A percentile compares a stretch with the other conserved stretches of the same genome.
Conservation (phyloP, 2,888 invertebrate genomes). For the Rotaria magnacalcarata region DNA sequence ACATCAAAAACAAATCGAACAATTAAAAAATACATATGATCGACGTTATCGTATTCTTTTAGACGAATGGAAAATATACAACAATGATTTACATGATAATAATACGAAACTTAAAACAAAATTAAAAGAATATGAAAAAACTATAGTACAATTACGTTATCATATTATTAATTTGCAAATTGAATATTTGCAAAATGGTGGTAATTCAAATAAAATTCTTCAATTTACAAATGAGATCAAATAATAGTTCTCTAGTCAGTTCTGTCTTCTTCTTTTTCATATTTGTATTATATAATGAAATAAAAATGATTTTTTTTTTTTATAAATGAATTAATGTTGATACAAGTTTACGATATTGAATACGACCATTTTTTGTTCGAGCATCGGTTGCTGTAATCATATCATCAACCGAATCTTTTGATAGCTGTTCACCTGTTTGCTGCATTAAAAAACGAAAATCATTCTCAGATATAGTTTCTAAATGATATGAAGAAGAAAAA, state of each 20-base stretch:
- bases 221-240: not conserved
- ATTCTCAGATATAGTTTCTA: constrained; percentile 16
- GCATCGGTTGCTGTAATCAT: constrained; percentile 33
- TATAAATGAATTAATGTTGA: constrained; percentile 17
- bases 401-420: constrained; percentile 10
- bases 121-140: constrained; percentile 34
- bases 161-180: constrained; percentile 20
- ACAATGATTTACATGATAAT: constrained; percentile 11
- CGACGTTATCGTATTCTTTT: not conserved
- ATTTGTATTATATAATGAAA: no score
- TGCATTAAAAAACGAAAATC: constrained; percentile 35
- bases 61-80: constrained; percentile 17
- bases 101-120: not conserved
- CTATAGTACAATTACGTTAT: not conserved
- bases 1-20: constrained; percentile 34
- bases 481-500: not conserved
- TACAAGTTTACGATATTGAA: constrained; percentile 21
- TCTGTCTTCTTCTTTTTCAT: no score
- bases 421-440: constrained; percentile 27
- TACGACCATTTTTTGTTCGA: constrained; percentile 25
- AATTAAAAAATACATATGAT: not conserved
- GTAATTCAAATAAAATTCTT: constrained; percentile 12
- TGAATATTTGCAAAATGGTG: constrained; percentile 24
- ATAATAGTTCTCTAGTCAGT: not conserved
- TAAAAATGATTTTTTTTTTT: not conserved